Evolutionary conservation across 2,797 vertebrate genomes (phyloP), one percentile per base, ranked within the genome.

Genomic region (Benthosema pterotum): DNA sequence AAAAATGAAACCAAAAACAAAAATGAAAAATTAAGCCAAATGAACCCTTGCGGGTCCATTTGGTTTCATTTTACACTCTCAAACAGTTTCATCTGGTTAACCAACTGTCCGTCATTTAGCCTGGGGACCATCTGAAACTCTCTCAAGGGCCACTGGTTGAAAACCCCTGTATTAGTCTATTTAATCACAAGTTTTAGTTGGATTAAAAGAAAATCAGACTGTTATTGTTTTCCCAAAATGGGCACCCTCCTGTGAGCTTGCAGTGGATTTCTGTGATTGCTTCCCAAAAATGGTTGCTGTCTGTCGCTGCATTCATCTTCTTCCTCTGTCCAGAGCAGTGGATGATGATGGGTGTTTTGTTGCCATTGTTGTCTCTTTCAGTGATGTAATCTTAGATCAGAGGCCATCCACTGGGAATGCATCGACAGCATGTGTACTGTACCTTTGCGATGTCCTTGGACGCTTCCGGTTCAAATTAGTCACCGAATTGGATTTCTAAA

Each of bases 401-500:
- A 72, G 17, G 16, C 15, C 15, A 5, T 68, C 67, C 63, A 18
- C 32, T 16, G 60, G 49, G 54, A 77, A 62, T 63, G 8, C 55
- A 60, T 32, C 64, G 52, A 48, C 63, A 32, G 17, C 1, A 22
- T 60, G 1, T 5, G 25, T 18, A 42, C 22, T 5, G 25, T 18
- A 42, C 22, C 60, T 17, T 38, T 65, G 42, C 49, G 63, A 57
- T 17, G 60, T 67, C 60, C 43, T 67, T 63, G 43, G 57, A 60
- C 42, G 53, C 3, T 2, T 67, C 57, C 32, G 2, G 4, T 57
- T 60, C 43, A 4, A 68, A 49, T 64, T 42, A 0, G 61, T 73
- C 57, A 69, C 38, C 54, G 38, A 56, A 56, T 67, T 13, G 2
- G 9, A 70, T 61, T 58, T 56, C 53, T 66, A n/a, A 72, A 60